These are phyloP conservation scores for Acomys russatus DNA, from an alignment of 2,797 vertebrate species.

Conservation along the genomic window DNA sequence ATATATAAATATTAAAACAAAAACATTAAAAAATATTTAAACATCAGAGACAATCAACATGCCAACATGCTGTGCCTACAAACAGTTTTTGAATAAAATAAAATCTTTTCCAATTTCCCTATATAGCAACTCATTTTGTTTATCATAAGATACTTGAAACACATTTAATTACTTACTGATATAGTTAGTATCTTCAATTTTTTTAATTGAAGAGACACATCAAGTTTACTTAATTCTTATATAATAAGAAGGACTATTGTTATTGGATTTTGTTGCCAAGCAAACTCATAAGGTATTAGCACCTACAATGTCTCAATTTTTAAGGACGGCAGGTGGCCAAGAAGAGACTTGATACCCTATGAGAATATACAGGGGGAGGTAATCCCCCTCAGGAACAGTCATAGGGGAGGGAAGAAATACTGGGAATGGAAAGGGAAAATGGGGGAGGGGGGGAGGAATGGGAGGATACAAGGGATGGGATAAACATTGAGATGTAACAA, in stretches of 20 bases:
- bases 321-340: too few relatives aligned
- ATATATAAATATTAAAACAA: slow-evolving; percentile 20
- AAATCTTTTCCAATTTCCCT: background rate
- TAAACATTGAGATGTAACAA: too few relatives aligned
- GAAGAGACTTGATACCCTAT: too few relatives aligned
- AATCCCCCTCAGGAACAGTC: too few relatives aligned
- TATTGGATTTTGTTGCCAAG: background rate
- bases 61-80: background rate
- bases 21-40: background rate
- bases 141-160: background rate
- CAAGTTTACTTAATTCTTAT: background rate
- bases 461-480: too few relatives aligned
- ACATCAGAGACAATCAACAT: background rate
- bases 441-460: too few relatives aligned
- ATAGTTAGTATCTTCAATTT: background rate
- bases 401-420: too few relatives aligned
- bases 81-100: background rate
- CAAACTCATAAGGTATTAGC: background rate
- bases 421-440: too few relatives aligned
- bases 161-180: background rate
- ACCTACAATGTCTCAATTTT: background rate
- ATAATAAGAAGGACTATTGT: background rate
- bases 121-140: background rate
- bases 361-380: too few relatives aligned
- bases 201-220: background rate